These are phyloP conservation scores for Colius striatus DNA, from an alignment of 2,113 vertebrate genomes.

Conservation along the genomic window DNA sequence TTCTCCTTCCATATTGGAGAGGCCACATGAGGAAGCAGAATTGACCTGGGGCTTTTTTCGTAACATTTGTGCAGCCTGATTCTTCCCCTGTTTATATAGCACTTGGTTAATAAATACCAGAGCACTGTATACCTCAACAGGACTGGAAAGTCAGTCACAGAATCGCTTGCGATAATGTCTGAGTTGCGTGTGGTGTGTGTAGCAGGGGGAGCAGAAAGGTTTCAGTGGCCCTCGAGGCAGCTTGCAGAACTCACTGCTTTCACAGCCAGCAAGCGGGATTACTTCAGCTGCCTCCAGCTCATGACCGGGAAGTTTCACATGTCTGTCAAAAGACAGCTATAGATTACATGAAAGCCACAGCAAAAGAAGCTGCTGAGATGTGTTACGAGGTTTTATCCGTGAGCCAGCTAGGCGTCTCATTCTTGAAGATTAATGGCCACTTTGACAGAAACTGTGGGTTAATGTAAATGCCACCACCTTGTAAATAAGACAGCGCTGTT, in stretches of 20 bases:
- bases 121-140: neutral
- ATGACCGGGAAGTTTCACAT: rapidly evolving
- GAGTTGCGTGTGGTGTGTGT: neutral
- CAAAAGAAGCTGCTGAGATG: neutral
- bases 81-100: neutral
- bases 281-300: neutral
- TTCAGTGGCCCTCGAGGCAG: neutral
- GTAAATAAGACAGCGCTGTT: neutral
- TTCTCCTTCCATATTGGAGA: neutral
- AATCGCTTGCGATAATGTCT: rapidly evolving
- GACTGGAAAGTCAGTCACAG: neutral
- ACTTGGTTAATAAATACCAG: neutral
- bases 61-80: neutral
- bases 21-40: neutral
- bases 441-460: rapidly evolving
- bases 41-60: neutral
- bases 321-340: neutral
- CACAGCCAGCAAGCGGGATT: neutral
- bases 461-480: neutral
- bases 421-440: neutral
- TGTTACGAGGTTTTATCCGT: neutral
- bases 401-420: neutral
- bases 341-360: neutral
- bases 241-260: neutral
- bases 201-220: neutral